phyloP scores from a whole-genome alignment of 2,113 vertebrate species.

The Ivindomyrus marchei region DNA sequence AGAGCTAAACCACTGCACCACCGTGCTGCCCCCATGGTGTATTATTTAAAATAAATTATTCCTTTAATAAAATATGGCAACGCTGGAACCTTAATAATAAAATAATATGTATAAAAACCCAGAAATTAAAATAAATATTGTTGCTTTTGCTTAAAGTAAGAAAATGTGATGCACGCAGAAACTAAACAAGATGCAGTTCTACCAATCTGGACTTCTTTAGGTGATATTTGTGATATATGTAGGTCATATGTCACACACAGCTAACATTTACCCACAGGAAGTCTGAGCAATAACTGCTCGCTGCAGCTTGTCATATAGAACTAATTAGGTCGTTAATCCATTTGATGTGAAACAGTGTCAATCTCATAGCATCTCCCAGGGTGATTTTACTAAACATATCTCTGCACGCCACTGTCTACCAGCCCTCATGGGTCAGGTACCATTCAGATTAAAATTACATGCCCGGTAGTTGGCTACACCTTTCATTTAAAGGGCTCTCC shows the following conservation, averaged over 20 bases:
- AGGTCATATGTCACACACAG: constrained; percentile 51
- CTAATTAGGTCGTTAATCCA: constrained; percentile 35
- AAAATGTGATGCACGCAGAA: background rate
- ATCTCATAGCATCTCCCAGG: background rate
- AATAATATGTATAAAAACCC: background rate
- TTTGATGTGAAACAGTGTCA: constrained; percentile 35
- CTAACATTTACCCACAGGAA: constrained; percentile 15
- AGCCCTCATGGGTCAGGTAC: constrained; percentile 1
- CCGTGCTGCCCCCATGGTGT: background rate
- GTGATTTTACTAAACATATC: constrained; percentile 12
- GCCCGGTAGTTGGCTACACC: background rate
- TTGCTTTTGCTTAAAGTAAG: background rate
- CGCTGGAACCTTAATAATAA: background rate
- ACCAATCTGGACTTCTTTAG: constrained; percentile 35
- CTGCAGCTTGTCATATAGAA: constrained; percentile 35
- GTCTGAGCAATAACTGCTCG: constrained; percentile 27
- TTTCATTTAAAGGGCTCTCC: background rate
- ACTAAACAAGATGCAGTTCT: constrained; percentile 10
- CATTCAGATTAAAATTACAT: background rate
- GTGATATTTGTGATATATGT: constrained; percentile 51
- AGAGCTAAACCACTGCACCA: too few relatives aligned
- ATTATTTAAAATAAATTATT: background rate
- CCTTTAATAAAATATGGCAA: background rate
- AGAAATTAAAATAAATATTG: background rate
- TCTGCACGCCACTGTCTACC: background rate